Percentiles rank a stretch among this genome's conserved stretches.
These are phyloP conservation scores for Halichoerus grypus DNA, from an alignment of 2,113 vertebrate genomes.

Conservation along the genomic window DNA sequence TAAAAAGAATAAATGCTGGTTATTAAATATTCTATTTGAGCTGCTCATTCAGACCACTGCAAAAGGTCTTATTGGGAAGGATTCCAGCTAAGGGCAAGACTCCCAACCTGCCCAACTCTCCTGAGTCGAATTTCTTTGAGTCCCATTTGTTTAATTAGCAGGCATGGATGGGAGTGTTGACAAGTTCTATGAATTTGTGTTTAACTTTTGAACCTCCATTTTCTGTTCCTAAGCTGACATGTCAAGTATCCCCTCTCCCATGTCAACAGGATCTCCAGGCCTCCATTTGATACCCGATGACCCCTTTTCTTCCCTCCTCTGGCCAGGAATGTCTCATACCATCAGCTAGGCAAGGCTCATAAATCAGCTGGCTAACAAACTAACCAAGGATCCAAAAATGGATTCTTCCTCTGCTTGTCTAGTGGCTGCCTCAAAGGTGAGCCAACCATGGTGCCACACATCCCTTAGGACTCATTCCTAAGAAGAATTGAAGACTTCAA, in stretches of 20 bases:
- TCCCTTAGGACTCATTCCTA: not conserved
- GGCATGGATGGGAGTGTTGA: too few relatives aligned
- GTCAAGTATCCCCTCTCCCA: not conserved
- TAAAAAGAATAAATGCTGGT: not conserved
- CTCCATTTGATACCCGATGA: not conserved
- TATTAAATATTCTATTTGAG: not conserved
- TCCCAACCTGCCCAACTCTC: not conserved
- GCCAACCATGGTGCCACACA: not conserved
- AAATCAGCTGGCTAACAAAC: not conserved
- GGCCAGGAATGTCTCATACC: not conserved
- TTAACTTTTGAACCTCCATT: not conserved
- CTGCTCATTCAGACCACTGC: not conserved
- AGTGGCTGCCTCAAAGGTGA: not conserved
- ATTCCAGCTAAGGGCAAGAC: not conserved
- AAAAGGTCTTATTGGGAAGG: not conserved
- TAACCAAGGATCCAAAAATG: not conserved
- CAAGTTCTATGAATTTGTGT: not conserved
- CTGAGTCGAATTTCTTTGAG: not conserved
- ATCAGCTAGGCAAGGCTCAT: not conserved
- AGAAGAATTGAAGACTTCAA: not conserved
- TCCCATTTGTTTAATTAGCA: not conserved
- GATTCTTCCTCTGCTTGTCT: not conserved
- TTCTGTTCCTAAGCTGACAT: not conserved
- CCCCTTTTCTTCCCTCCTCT: not conserved
- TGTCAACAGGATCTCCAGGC: not conserved